Base-by-base conservation (phyloP, 1,140 invertebrate species). In the Megathymus violae region DNA sequence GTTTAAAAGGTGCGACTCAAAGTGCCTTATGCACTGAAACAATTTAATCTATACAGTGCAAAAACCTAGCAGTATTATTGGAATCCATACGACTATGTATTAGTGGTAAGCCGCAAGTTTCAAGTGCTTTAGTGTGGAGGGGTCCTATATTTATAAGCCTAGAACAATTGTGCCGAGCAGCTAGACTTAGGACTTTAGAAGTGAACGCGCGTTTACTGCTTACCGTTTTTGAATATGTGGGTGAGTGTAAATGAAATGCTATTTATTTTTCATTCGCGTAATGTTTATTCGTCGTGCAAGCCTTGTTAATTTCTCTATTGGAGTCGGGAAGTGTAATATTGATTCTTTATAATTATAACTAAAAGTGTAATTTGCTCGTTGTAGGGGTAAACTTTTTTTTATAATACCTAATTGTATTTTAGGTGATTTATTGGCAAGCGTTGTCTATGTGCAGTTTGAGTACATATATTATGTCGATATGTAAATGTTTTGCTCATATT, bases 141-240 rank as follows among this genome's bases (percentile, higher is more conserved):
- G 84, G 80, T 70, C 69, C 74, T 71, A 66, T 60, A 70, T 76
- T 87, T 87, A 87, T 77, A 87, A 83, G 74, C 62, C 56, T 76
- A 52, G 69, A 54, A 63, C 60, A 64, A 59, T 52, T 61, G 9
- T 11, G 34, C 34, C 19, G 34, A 36, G 19, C 41, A 60, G 60
- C 59, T 54, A 66, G 27, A 38, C 50, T 27, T 47, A 56, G 60
- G 56, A 54, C 38, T 44, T 62, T 54, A 31, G 46, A 38, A 44
- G 38, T 64, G 46, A 36, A 46, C 58, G 47, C 46, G 51, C 65
- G 63, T 70, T 61, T 62, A 56, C 62, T 70, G 62, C 47, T 54
- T 61, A 48, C 44, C 51, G 10, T 36, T 66, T 59, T 54, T 43
- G 31, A 74, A 56, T 44, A 82, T 82, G 80, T 73, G 66, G 77